Evolutionary conservation across 2,113 vertebrate species (phyloP), one percentile per base, ranked within the genome.

Genomic region (Fulica atra): DNA sequence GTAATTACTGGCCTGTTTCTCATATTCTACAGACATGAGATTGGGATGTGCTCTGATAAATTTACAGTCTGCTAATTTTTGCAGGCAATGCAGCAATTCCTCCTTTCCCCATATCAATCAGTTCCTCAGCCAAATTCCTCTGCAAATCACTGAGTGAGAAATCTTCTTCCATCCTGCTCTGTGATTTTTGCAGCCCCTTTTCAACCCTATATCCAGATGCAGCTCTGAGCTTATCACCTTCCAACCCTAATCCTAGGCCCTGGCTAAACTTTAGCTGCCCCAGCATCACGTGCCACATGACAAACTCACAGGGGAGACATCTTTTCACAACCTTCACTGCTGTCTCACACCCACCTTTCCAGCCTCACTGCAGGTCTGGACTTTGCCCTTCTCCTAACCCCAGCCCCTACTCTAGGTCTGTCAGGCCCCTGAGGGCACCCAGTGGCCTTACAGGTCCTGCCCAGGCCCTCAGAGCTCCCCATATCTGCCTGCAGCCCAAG

Each of bases 201-300:
- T 42, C 42, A 90, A 33, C 20, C n/a, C 44, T n/a, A n/a, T 2
- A 53, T 25, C 36, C 72, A 77, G 89, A 78, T 4, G 8, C 44
- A 83, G 48, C 48, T 86, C 66, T 31, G 24, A 42, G 48, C 1
- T 92, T 81, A 53, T 81, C 14, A 6, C 53, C 50, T 69, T 64
- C 63, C 88, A 71, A 85, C 26, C 61, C 74, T 78, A 94, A 89
- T 51, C 26, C 51, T 19, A 51, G 35, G 25, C 28, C 35, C 54
- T 76, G 25, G 33, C 53, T 85, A 60, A 93, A 24, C 66, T 42
- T 68, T 5, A 82, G 29, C 29, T 56, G 16, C 7, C 1, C 51
- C 51, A 50, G 42, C 0, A 0, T 42, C 0, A 0, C 7, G 13
- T 21, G 18, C 33, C 70, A 68, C 21, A 33, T 0, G 7, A 33